Evolutionary conservation across 1,140 invertebrate species (phyloP), one percentile per base, ranked within the genome.

Genomic region (Pseudomyrmex cubaensis): DNA sequence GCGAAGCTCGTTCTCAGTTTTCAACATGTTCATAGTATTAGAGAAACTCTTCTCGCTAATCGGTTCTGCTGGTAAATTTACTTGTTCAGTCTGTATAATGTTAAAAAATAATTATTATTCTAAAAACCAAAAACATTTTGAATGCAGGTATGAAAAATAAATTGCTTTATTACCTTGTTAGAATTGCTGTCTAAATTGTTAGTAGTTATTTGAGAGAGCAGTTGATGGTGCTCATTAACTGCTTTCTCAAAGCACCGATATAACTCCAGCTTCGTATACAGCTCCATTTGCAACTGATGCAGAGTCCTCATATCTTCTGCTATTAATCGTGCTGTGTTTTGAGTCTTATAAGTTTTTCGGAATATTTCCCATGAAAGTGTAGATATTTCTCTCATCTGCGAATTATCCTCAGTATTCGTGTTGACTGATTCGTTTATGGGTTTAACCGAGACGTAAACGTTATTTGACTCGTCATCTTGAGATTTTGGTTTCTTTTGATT

Each of bases 1-100:
- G 2, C 85, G 86, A 9, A 78, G n/a, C 7, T 84, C 75, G 2
- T 84, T 64, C 12, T 80, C 76, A 1, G 44, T 13, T 2, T 78
- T 22, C 12, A 70, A 54, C 7, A 2, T 52, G 50, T 13, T 52
- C 10, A 52, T 52, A 12, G 9, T 52, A 12, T 52, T 13, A 13
- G 50, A 12, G 10, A 13, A 52, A 52, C 50, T 1, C 0, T 35
- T 35, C 35, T 35, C 35, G 7, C 35, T 35, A 7, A 7, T 52
- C 50, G 50, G 12, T 12, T 13, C 13, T 52, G 50, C 0, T 13
- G 12, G 15, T 25, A 9, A 56, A 35, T 17, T 56, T 8, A 15
- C 13, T 54, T 48, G 8, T 82, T 15, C 0, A 7, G 5, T 35
- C 35, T 35, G 0, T 35, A 35, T 35, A 35, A 35, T 35, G 5